These are phyloP conservation scores for Pipistrellus pygmaeus DNA, from an alignment of 2,797 vertebrate species.

Conservation along the genomic window DNA sequence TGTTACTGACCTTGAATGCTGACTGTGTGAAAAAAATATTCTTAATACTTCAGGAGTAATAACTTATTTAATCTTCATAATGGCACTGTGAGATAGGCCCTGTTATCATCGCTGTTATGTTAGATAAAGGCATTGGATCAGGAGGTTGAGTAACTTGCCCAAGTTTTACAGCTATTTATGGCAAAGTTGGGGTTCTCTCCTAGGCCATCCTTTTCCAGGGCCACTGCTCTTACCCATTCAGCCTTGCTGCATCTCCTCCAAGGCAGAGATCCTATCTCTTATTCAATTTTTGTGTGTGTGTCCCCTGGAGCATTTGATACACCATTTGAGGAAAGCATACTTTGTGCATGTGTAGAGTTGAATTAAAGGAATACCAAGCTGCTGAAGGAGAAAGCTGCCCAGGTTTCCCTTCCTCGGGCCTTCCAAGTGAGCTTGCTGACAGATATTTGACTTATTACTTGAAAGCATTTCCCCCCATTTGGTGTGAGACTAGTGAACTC, in stretches of 20 bases:
- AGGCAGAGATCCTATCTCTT: constrained; percentile 9
- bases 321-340: background rate
- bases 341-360: background rate
- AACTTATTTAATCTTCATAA: background rate
- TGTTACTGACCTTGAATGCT: background rate
- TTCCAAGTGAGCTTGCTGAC: background rate
- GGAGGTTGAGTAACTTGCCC: background rate
- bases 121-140: background rate
- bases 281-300: background rate
- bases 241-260: background rate
- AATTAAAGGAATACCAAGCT: background rate
- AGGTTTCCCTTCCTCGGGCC: background rate
- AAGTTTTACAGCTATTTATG: background rate
- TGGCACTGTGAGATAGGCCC: background rate
- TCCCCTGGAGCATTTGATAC: background rate
- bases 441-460: background rate
- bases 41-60: background rate
- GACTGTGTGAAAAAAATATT: background rate
- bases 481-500: constrained; percentile 59
- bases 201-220: background rate
- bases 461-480: constrained; percentile 33
- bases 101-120: background rate
- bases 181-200: background rate
- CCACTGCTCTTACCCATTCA: background rate
- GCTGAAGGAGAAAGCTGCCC: no score